phyloP scores from a whole-genome alignment of 2,113 vertebrate species.

The Clarias macrocephalus region DNA sequence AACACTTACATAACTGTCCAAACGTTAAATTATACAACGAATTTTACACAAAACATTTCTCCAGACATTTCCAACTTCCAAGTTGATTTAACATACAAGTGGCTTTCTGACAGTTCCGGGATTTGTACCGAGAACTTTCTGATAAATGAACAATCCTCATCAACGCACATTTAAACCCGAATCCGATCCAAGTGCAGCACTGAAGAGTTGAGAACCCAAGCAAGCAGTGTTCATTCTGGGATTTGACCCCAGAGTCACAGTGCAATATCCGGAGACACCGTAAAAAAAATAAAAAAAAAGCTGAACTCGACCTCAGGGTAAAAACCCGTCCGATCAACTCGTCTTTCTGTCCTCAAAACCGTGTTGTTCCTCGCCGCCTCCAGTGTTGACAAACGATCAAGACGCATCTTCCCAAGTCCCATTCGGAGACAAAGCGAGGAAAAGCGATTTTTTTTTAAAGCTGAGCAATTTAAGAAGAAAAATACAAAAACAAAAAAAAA shows the following conservation, averaged over 20 bases:
- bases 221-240: not conserved
- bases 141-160: not conserved
- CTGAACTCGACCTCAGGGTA: not conserved
- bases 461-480: conserved; percentile 59
- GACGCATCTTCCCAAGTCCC: conserved; percentile 64
- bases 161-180: not conserved
- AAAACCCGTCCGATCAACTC: not conserved
- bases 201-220: not conserved
- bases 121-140: conserved; percentile 57
- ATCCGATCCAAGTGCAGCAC: not conserved
- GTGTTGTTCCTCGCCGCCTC: conserved; percentile 45
- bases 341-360: not conserved
- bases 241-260: conserved; percentile 67
- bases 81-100: not conserved
- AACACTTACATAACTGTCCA: not conserved
- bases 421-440: conserved; percentile 61
- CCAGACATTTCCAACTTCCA: not conserved
- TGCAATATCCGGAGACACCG: conserved; percentile 69
- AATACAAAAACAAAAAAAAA: conserved; percentile 28
- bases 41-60: not conserved
- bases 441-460: conserved; percentile 53
- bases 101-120: conserved; percentile 40
- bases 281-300: not conserved
- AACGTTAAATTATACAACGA: not conserved
- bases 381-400: conserved; percentile 43